Base-by-base conservation (phyloP, 2,888 invertebrate species). In the Achlya flavicornis region DNA sequence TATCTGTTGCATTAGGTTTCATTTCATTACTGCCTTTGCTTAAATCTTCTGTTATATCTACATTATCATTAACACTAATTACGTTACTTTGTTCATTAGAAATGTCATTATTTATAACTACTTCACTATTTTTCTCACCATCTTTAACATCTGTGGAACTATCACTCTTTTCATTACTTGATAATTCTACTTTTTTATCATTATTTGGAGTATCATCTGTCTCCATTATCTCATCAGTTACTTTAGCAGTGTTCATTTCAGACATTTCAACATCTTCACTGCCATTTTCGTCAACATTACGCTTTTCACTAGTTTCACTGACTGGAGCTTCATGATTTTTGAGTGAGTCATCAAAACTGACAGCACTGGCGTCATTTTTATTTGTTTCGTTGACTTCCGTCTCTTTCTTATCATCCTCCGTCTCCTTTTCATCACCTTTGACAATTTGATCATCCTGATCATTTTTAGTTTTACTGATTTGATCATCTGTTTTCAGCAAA, bases 351-450 rank as follows among this genome's bases (percentile, higher is more conserved):
- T 64, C 63, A 46, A 63, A 66, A 61, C 57, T 63, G 61, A 61
- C 64, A 41, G 62, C 57, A 4, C 62, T 53, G 16, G 61, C 64
- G 12, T 48, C 59, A 63, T 63, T 59, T 38, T 12, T 46, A 58
- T 53, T 33, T 7, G 43, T 6, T 53, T n/a, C 46, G 38, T 43
- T 58, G 12, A 57, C 26, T 32, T 57, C 58, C 7, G 32, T 62
- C 57, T 48, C 63, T 16, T 53, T 33, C 61, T 48, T 63, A 35
- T 64, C 66, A 58, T 61, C n/a, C n/a, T 46, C n/a, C 4, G 62
- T 63, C 64, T 68, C 64, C 6, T 65, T 66, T 19, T 62, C 64
- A 43, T 48, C 16, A 48, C 7, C n/a, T 7, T 14, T 16, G 5
- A 16, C 48, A 4, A 14, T 48, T 48, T 48, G 16, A 16, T 48